Conservation (phyloP, 2,797 vertebrate species). For the Apogon hyalosoma region DNA sequence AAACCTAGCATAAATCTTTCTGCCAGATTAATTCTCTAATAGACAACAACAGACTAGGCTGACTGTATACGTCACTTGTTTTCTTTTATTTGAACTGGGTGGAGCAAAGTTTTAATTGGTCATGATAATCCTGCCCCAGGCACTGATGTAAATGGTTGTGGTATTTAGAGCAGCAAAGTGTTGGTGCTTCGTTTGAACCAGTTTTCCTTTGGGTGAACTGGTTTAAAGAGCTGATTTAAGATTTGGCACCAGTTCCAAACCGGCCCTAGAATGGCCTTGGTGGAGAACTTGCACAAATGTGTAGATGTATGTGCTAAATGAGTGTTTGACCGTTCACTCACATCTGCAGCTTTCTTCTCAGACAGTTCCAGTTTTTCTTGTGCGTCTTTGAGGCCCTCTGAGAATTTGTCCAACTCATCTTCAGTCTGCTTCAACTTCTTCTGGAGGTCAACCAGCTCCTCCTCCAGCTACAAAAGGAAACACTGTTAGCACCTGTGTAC, state of each 20-base stretch:
- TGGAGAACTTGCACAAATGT: not conserved
- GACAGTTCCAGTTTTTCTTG: constrained; percentile 94
- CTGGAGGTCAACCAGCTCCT: constrained; percentile 91
- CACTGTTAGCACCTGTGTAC: constrained; percentile 11
- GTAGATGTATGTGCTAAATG: not conserved
- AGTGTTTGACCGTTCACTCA: constrained; percentile 72
- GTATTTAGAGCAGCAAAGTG: too few relatives aligned
- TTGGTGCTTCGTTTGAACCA: too few relatives aligned
- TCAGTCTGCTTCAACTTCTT: constrained; percentile 94
- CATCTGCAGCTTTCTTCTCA: constrained; percentile 92
- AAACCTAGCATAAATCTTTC: too few relatives aligned
- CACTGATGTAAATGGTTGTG: too few relatives aligned
- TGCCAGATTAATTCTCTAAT: too few relatives aligned
- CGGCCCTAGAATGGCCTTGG: too few relatives aligned
- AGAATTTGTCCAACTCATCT: constrained; percentile 94
- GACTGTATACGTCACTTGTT: too few relatives aligned
- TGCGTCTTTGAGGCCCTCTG: constrained; percentile 91
- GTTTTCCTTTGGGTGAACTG: too few relatives aligned
- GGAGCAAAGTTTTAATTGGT: too few relatives aligned
- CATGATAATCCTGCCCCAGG: too few relatives aligned
- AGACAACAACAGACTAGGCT: too few relatives aligned
- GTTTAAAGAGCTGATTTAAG: not conserved
- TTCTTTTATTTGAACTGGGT: too few relatives aligned
- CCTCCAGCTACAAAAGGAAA: constrained; percentile 85
- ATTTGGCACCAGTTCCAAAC: not conserved